Percentiles rank a stretch among this genome's conserved stretches.
Conservation (phyloP, 2,888 invertebrate genomes). For the Amphipoea lucens region DNA sequence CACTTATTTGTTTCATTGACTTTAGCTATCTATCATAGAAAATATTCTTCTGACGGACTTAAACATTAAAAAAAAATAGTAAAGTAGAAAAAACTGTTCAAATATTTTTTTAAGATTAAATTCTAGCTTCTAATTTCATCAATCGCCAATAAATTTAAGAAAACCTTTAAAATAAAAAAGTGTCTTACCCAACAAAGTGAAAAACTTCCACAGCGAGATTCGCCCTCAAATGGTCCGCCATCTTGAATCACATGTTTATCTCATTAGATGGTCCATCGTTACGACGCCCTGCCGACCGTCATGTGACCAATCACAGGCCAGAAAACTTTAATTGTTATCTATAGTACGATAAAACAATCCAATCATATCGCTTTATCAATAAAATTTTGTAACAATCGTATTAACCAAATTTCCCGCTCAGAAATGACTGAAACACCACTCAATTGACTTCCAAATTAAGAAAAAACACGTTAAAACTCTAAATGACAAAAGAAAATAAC, state of each 20-base stretch:
- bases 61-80: not conserved
- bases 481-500: slow-evolving; percentile 25
- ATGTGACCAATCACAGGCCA: slow-evolving; percentile 86
- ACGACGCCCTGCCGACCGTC: slow-evolving; percentile 76
- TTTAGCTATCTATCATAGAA: not conserved
- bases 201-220: slow-evolving; percentile 71
- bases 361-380: slow-evolving; percentile 68
- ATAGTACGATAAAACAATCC: slow-evolving; percentile 69
- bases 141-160: not conserved
- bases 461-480: slow-evolving; percentile 50
- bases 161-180: slow-evolving; percentile 38
- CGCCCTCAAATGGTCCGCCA: slow-evolving; percentile 82
- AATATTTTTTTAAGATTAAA: not conserved
- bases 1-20: not conserved
- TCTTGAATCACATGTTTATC: slow-evolving; percentile 88
- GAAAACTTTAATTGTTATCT: slow-evolving; percentile 73
- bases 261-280: slow-evolving; percentile 75
- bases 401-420: slow-evolving; percentile 69
- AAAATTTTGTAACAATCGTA: slow-evolving; percentile 52
- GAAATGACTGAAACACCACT: slow-evolving; percentile 63
- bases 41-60: not conserved
- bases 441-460: slow-evolving; percentile 38
- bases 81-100: not conserved
- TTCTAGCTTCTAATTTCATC: no score
- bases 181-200: slow-evolving; percentile 73